Percentiles rank a stretch among this genome's conserved stretches.
Conservation (phyloP, 1,140 invertebrate genomes). For the Wiebesia pumilae region DNA sequence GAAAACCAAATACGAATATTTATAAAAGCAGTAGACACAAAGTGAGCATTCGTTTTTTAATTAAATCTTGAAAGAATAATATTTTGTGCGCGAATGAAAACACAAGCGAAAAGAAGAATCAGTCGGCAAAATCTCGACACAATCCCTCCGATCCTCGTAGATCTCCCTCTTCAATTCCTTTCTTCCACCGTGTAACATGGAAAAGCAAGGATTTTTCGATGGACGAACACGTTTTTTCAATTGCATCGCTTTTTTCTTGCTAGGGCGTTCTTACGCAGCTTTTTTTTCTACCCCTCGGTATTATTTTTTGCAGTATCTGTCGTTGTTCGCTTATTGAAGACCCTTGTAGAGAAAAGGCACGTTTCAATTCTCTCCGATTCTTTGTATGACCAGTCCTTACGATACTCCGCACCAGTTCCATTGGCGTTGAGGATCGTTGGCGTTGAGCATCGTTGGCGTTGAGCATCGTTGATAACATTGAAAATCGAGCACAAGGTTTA, state of each 20-base stretch:
- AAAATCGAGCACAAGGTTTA: too few species aligned
- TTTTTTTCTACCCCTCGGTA: conserved; percentile 2
- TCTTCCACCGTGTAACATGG: neutral
- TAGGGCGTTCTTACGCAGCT: neutral
- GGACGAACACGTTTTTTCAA: neutral
- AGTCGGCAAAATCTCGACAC: conserved; percentile 18
- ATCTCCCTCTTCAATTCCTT: too few species aligned
- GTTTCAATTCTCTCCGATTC: neutral
- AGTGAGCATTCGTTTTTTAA: neutral
- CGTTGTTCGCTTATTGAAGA: neutral
- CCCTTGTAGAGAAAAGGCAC: neutral
- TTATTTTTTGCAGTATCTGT: neutral
- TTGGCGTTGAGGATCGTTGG: too few species aligned
- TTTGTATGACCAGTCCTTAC: neutral
- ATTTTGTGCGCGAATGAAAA: conserved; percentile 22
- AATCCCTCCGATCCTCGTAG: too few species aligned
- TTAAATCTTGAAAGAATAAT: conserved; percentile 13
- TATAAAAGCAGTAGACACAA: neutral
- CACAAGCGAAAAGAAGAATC: too few species aligned
- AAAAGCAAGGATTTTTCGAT: conserved; percentile 28
- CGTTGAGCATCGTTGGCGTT: too few species aligned
- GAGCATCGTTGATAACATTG: too few species aligned
- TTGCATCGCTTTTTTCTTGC: neutral
- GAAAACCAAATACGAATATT: neutral
- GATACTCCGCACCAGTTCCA: neutral